Conservation (phyloP, 2,113 vertebrate species). For the Perca flavescens region DNA sequence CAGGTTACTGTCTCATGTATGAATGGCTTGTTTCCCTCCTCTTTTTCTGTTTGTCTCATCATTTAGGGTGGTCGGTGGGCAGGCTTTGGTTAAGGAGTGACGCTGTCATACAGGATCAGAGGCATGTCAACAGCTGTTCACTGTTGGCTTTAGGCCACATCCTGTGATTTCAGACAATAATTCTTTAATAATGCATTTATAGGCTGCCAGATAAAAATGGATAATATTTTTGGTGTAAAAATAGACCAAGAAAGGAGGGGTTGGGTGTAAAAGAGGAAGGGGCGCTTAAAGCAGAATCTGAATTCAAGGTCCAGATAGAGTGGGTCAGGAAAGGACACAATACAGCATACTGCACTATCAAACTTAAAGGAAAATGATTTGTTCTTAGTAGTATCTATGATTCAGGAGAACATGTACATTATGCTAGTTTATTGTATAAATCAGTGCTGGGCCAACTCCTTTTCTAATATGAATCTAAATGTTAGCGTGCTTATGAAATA, state of each 20-base stretch:
- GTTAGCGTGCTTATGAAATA: not conserved
- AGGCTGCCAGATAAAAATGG: constrained; percentile 33
- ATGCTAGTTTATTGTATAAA: not conserved
- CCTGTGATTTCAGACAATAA: constrained; percentile 42
- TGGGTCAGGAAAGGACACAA: not conserved
- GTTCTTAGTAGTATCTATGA: not conserved
- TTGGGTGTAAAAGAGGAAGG: constrained; percentile 17
- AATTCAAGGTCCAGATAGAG: not conserved
- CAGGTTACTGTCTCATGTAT: constrained; percentile 49
- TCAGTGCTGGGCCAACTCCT: not conserved
- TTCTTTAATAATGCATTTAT: constrained; percentile 51
- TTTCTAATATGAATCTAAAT: not conserved
- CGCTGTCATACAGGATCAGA: constrained; percentile 27
- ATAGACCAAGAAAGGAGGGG: constrained; percentile 25
- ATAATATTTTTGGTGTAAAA: constrained; percentile 44
- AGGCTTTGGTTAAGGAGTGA: constrained; percentile 1
- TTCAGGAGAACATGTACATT: not conserved
- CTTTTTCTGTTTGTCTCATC: constrained; percentile 28
- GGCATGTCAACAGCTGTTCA: constrained; percentile 49
- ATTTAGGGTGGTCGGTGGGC: constrained; percentile 2
- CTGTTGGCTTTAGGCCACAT: constrained; percentile 38
- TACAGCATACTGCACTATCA: not conserved
- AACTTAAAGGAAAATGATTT: not conserved
- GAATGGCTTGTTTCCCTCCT: constrained; percentile 46
- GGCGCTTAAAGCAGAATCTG: not conserved